Evolutionary conservation across 2,113 vertebrate species (phyloP), one percentile per base, ranked within the genome.

Genomic region (Electrona antarctica): DNA sequence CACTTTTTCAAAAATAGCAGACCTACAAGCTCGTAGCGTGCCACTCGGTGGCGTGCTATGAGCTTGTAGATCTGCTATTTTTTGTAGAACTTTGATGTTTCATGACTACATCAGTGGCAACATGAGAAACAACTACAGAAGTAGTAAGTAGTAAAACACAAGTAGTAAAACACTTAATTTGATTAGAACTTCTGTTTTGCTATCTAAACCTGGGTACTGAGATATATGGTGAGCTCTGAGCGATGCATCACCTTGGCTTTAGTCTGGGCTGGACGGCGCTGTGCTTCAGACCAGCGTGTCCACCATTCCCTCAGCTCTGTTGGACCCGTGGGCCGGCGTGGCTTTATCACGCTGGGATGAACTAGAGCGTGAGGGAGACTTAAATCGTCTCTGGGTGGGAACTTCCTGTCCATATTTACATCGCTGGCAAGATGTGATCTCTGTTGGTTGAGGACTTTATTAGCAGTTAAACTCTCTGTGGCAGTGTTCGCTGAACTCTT

Each of bases 231-330:
- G 33, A 93, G 89, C 73, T 93, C 91, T 13, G 93, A 89, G 58
- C 90, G 87, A 63, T 93, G 92, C 8, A 91, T 60, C 11, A 66
- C 63, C 56, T 85, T 83, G 7, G 73, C 62, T 74, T 78, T 79
- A 10, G 48, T 60, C 45, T 70, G 76, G 6, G 63, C 8, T 28
- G 64, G 79, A 10, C 72, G 11, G 55, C 51, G 85, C n/a, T 87
- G 90, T 41, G 74, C 79, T 52, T 87, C 82, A 8, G 90, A 83
- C 91, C 89, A 90, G 71, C 84, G 86, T 28, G 64, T 76, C 93
- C 92, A 93, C 88, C 88, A 91, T 77, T 92, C 92, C 77, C 91
- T 88, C 12, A 93, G 85, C 67, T 93, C 89, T 0, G 79, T 77
- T 6, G 92, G 86, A 1, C 89, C 88, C 0, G 83, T 90, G 71